Percentiles rank a stretch among this genome's conserved stretches.
These are phyloP conservation scores for Salvator merianae DNA, from an alignment of 2,113 vertebrate species.

Conservation along the genomic window DNA sequence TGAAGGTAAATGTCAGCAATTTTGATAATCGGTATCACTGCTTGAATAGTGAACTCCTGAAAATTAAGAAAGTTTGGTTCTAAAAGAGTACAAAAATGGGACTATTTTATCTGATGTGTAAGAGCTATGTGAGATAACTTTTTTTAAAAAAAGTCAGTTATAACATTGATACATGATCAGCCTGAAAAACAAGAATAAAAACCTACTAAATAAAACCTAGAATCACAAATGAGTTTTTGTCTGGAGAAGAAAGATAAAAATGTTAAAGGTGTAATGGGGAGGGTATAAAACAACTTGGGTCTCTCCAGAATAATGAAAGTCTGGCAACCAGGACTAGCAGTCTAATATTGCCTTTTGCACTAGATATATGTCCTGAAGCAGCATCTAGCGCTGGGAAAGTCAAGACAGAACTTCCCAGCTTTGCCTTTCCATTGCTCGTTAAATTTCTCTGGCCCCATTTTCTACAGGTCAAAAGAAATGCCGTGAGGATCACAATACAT, in stretches of 20 bases:
- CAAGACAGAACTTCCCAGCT: neutral
- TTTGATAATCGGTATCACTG: neutral
- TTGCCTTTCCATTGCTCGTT: neutral
- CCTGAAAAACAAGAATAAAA: neutral
- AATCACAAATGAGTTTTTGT: neutral
- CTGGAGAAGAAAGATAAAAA: neutral
- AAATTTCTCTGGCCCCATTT: neutral
- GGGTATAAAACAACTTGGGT: neutral
- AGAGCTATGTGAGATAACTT: neutral
- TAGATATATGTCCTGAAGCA: neutral
- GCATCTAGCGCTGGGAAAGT: neutral
- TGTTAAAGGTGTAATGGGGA: neutral
- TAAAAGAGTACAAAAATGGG: neutral
- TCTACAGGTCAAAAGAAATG: neutral
- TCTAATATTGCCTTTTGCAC: neutral
- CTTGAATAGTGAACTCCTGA: no score
- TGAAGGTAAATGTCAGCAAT: neutral
- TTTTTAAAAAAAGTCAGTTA: neutral
- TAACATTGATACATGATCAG: neutral
- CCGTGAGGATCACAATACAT: neutral
- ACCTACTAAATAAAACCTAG: neutral
- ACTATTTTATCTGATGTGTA: neutral
- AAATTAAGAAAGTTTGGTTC: neutral
- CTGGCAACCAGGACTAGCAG: neutral
- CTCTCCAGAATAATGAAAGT: neutral